Percentiles rank a stretch among this genome's conserved stretches.
phyloP scores from a whole-genome alignment of 2,888 invertebrate genomes.

The Drosophila rellima region DNA sequence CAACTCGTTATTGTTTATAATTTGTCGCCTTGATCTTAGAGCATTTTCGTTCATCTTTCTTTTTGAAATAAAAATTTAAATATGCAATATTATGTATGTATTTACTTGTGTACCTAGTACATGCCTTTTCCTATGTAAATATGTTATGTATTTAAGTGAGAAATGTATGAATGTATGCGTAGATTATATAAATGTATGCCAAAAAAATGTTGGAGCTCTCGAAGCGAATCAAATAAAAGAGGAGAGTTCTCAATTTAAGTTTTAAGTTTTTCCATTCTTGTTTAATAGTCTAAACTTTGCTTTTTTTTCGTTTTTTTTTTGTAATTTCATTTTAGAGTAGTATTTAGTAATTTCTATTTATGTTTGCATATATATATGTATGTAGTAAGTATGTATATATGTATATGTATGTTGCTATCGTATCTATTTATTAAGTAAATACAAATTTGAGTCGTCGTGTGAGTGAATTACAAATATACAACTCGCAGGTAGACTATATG shows the following conservation, averaged over 20 bases:
- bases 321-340: conserved; percentile 35
- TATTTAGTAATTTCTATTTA: conserved; percentile 40
- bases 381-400: conserved; percentile 37
- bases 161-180: conserved; percentile 50
- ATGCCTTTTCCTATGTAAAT: conserved; percentile 44
- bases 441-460: conserved; percentile 32
- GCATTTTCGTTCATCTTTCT: conserved; percentile 38
- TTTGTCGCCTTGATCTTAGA: conserved; percentile 60
- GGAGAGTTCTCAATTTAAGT: conserved; percentile 6
- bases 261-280: background rate
- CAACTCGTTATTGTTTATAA: conserved; percentile 77
- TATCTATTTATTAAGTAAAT: conserved; percentile 32
- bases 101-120: conserved; percentile 51
- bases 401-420: conserved; percentile 38
- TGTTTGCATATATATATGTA: conserved; percentile 36
- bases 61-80: conserved; percentile 33
- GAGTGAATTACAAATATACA: conserved; percentile 42
- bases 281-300: conserved; percentile 10
- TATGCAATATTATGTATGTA: conserved; percentile 42
- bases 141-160: conserved; percentile 33
- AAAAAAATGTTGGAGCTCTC: conserved; percentile 19
- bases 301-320: conserved; percentile 16
- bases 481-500: conserved; percentile 50
- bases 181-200: conserved; percentile 32
- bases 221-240: conserved; percentile 24